Percentiles rank a stretch among this genome's conserved stretches.
Evolutionary conservation across 2,888 invertebrate species (phyloP).

Genomic region (Automeris io): DNA sequence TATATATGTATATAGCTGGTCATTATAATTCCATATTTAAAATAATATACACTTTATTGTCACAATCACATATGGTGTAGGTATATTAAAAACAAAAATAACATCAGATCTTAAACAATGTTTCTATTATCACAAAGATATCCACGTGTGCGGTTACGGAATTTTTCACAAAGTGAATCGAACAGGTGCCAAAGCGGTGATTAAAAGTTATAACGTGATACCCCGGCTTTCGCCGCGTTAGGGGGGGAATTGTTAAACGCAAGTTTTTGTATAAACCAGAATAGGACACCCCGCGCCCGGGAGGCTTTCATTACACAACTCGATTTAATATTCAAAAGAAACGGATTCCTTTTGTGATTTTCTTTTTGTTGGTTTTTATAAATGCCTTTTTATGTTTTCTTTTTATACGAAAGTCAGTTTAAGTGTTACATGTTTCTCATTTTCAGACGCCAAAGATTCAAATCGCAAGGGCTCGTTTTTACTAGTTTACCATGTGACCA

Average conservation of each 20-base stretch:
- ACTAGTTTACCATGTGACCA: no score
- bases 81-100: no score
- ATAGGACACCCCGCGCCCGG: neutral
- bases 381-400: neutral
- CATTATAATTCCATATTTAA: no score
- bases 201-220: constrained; percentile 3
- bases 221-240: neutral
- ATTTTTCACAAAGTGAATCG: neutral
- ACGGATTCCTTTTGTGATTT: constrained; percentile 3
- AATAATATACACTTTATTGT: no score
- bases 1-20: no score
- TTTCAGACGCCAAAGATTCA: no score
- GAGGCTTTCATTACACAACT: constrained; percentile 2
- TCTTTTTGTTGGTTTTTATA: neutral
- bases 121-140: no score
- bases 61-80: no score
- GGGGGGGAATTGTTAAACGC: neutral
- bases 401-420: neutral
- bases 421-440: neutral
- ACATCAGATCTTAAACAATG: no score
- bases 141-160: neutral
- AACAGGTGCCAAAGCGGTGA: neutral
- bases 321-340: constrained; percentile 4
- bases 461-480: no score
- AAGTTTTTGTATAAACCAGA: constrained; percentile 3